Evolutionary conservation across 2,797 vertebrate species (phyloP), one percentile per base, ranked within the genome.

Genomic region (Champsocephalus esox): DNA sequence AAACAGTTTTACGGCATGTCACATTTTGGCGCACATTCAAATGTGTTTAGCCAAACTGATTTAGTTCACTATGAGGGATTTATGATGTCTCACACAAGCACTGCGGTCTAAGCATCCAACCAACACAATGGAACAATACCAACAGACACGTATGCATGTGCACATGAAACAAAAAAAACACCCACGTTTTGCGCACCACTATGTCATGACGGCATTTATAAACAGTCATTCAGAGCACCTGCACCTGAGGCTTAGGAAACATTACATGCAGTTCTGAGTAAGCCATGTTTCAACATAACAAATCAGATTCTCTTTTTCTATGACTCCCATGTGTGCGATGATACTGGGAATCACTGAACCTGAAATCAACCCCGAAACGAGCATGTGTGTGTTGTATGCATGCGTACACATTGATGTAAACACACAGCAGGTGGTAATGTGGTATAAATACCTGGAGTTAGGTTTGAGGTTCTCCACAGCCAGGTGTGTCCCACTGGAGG

Each of bases 401-500:
- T 67, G 70, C 50, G 49, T 48, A 52, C 41, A 75, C 34, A 32
- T 13, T 61, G 2, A 38, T 46, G 24, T 21, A 80, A 66, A 73
- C 66, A 63, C 58, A 49, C 56, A 63, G 12, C 56, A 59, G 19
- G 13, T 45, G 54, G 21, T 19, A 16, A 55, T 44, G 14, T 52
- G 54, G 85, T 89, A 38, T 38, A 19, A 19, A 19, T 19, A 99
- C 98, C 98, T 97, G 19, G 98, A 98, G 84, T 99, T 99, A 67
- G 98, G 98, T 79, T 99, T 99, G 90, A 99, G 95, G 77, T 99
- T 99, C 94, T 99, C 98, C 83, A 99, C 94, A n/a, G 98, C 91
- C 82, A 99, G 90, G 77, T 98, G 97, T 24, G 96, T 97, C 67
- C 95, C 95, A 1, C 87, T 94, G 12, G 97, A 94, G 32, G 92